Base-by-base conservation (phyloP, 2,888 invertebrate species). In the Idaea biselata region DNA sequence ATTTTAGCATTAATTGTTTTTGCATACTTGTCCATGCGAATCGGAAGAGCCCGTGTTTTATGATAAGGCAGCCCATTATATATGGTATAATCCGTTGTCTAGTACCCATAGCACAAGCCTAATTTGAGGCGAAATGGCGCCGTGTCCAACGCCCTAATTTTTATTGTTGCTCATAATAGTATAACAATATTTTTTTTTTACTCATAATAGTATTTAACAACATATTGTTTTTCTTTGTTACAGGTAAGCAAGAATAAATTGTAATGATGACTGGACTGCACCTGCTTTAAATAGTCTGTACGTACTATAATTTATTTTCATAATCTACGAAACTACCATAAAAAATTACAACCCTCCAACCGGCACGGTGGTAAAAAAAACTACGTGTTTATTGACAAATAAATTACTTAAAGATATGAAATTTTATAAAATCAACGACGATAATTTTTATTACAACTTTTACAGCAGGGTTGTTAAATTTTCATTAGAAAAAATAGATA, bases 191-290 rank as follows among this genome's bases (percentile, higher is more conserved):
- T n/a, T n/a, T n/a, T n/a, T n/a, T n/a, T n/a, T n/a, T n/a, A n/a
- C n/a, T n/a, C n/a, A n/a, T 8, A 44, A 7, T 14, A 14, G 14
- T 44, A 14, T 44, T 44, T 14, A 14, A 44, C 8, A 8, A 14
- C 0, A 0, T 44, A 73, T 71, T n/a, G 65, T 60, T 76, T 79
- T 78, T 76, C 80, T 74, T 74, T 74, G 56, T 81, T 81, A 66
- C 81, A 81, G 81, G 81, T 81, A 81, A 81, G 80, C 78, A 69
- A 61, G 66, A 68, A 62, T 60, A 69, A 64, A 25, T 25, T 25
- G 25, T 25, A 25, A 25, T 25, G 25, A 71, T 71, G 63, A 71
- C 72, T 64, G 65, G 73, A 63, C 58, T n/a, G 71, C 77, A 78
- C 76, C 72, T 78, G 79, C 63, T 54, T 44, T 14, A 44, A 44